Percentiles rank a stretch among this genome's conserved stretches.
phyloP scores from a whole-genome alignment of 2,113 vertebrate genomes.

The Pontoporia blainvillei region DNA sequence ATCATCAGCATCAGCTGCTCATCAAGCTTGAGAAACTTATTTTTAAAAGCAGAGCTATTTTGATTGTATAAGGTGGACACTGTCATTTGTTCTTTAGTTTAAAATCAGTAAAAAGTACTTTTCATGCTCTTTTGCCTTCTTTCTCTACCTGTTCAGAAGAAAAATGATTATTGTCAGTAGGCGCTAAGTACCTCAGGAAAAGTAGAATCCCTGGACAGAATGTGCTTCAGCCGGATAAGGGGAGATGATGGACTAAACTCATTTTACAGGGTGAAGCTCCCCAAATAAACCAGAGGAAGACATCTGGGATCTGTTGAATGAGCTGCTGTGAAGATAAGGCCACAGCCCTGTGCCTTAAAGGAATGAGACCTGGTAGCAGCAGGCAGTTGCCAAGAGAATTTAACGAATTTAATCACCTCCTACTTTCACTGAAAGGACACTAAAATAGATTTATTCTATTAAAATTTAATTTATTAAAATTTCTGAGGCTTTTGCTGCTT shows the following conservation, averaged over 20 bases:
- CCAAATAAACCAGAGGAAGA: slow-evolving; percentile 18
- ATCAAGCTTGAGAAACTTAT: not conserved
- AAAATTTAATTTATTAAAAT: not conserved
- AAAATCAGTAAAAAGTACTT: not conserved
- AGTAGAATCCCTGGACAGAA: not conserved
- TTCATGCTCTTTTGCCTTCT: not conserved
- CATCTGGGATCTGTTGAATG: not conserved
- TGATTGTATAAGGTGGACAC: not conserved
- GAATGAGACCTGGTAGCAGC: not conserved
- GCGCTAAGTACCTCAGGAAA: not conserved
- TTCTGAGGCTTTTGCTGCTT: not conserved
- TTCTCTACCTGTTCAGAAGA: slow-evolving; percentile 21
- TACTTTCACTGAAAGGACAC: not conserved
- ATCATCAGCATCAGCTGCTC: not conserved
- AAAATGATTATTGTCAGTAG: slow-evolving; percentile 35
- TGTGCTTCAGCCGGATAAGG: not conserved
- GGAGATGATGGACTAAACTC: slow-evolving; percentile 6
- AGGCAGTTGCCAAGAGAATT: not conserved
- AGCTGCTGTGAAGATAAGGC: not conserved
- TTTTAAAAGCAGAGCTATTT: not conserved
- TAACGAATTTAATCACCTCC: not conserved
- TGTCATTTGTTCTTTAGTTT: not conserved
- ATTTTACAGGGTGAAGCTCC: slow-evolving; percentile 16
- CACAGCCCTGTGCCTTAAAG: not conserved
- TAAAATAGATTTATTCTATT: not conserved